Percentiles rank a stretch among this genome's conserved stretches.
phyloP scores from a whole-genome alignment of 2,113 vertebrate genomes.

The Trogon surrucura region DNA sequence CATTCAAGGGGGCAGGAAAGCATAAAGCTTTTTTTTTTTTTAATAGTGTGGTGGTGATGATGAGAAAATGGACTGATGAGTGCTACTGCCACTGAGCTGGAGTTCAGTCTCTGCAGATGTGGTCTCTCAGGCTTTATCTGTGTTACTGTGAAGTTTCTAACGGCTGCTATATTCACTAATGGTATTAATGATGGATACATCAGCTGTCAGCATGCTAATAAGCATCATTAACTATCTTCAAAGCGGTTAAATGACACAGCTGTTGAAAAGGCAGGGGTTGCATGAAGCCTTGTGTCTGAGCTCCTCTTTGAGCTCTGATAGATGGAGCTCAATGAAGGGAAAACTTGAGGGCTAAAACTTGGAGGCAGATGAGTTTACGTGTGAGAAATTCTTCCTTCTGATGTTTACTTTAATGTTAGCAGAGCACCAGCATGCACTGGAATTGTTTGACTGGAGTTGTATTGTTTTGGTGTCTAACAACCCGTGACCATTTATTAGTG shows the following conservation, averaged over 20 bases:
- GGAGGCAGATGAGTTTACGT: neutral
- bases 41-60: neutral
- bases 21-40: neutral
- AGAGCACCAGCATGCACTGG: neutral
- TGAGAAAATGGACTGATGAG: neutral
- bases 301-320: neutral
- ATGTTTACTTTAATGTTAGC: neutral
- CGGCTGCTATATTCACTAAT: neutral
- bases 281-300: neutral
- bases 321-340: neutral
- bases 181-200: slow-evolving; percentile 4
- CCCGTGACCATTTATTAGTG: neutral
- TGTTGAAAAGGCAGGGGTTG: neutral
- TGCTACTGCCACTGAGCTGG: neutral
- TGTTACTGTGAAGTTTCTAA: neutral
- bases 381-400: neutral
- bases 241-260: slow-evolving; percentile 13
- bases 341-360: neutral
- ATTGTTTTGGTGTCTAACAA: neutral
- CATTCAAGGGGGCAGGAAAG: neutral
- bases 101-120: neutral
- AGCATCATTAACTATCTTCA: neutral
- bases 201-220: slow-evolving; percentile 37
- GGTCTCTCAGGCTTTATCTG: neutral
- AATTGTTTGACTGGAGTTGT: neutral